These are phyloP conservation scores for Procavia capensis DNA, from an alignment of 2,113 vertebrate species.

Conservation along the genomic window DNA sequence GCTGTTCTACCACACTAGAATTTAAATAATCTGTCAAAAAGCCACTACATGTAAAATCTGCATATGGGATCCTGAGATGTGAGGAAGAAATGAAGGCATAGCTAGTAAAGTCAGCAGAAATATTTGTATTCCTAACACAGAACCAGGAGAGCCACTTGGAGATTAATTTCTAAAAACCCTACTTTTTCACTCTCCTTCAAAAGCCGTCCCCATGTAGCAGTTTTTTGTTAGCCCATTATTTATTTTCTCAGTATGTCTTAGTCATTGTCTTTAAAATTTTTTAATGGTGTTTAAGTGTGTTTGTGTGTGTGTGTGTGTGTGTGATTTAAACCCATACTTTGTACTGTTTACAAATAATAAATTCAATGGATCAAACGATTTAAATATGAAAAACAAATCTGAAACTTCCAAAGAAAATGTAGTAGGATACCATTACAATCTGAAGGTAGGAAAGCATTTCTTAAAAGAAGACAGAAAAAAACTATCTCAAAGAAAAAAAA, in stretches of 20 bases:
- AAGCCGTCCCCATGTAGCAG: neutral
- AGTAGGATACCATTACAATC: neutral
- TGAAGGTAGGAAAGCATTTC: neutral
- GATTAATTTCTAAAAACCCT: neutral
- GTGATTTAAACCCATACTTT: neutral
- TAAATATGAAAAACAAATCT: neutral
- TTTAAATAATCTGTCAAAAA: conserved; percentile 68
- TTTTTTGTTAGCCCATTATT: neutral
- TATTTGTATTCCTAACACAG: neutral
- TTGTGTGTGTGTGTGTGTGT: too few species aligned
- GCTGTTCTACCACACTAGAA: conserved; percentile 59
- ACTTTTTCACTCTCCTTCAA: neutral
- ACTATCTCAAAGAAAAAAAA: neutral
- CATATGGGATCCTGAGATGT: neutral
- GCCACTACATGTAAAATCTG: conserved; percentile 32
- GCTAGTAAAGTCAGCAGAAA: conserved; percentile 1
- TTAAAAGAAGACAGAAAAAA: neutral
- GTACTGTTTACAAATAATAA: neutral
- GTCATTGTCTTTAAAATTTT: neutral
- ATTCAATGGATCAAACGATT: neutral
- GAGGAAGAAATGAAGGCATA: neutral
- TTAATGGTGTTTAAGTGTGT: neutral
- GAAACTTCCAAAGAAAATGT: neutral
- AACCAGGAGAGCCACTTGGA: neutral
- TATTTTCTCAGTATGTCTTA: neutral